Conservation (phyloP, 2,113 vertebrate genomes). For the Centrocercus urophasianus region DNA sequence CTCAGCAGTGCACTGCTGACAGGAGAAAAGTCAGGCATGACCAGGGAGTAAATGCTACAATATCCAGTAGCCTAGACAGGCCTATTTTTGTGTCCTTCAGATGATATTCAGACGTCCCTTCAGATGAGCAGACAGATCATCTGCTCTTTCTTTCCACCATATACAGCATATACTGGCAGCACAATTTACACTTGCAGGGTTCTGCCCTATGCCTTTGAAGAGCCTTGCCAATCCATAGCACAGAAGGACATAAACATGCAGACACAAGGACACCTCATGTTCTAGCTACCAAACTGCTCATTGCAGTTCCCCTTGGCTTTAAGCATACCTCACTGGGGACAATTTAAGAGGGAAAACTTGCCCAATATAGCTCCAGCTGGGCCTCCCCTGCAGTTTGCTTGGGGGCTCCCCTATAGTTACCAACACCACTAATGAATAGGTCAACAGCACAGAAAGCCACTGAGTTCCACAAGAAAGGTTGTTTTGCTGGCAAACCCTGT, state of each 20-base stretch:
- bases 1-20: background rate
- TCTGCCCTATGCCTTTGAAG: background rate
- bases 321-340: background rate
- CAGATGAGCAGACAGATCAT: background rate
- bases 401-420: background rate
- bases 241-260: background rate
- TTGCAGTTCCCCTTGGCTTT: background rate
- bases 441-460: background rate
- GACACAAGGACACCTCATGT: background rate
- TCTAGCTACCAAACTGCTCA: background rate
- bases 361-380: background rate
- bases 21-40: background rate
- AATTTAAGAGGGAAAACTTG: background rate
- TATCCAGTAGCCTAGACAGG: background rate
- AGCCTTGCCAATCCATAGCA: background rate
- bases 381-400: background rate
- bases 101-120: background rate
- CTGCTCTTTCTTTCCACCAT: background rate
- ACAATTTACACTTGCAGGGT: background rate
- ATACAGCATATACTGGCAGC: background rate
- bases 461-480: accelerated
- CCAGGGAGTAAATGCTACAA: background rate
- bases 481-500: background rate
- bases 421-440: background rate
- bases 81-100: too few species aligned